A percentile compares a stretch with the other conserved stretches of the same genome.
phyloP scores from a whole-genome alignment of 2,113 vertebrate species.

The Microcebus lehilahytsara region DNA sequence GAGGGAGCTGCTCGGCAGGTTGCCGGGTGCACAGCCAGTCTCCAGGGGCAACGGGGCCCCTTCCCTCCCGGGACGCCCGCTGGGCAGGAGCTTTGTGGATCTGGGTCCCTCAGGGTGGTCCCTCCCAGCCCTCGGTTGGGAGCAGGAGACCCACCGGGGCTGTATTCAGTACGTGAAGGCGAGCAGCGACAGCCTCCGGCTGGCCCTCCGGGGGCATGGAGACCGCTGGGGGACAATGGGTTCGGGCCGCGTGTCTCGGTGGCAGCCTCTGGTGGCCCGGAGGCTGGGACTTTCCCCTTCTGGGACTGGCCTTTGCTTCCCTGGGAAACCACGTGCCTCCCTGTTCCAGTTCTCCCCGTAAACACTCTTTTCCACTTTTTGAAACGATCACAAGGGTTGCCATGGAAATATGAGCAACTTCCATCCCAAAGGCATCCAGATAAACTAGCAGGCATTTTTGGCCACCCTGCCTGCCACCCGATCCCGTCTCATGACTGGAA shows the following conservation, averaged over 20 bases:
- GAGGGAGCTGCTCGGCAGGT: not conserved
- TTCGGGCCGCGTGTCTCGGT: not conserved
- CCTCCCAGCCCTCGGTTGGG: not conserved
- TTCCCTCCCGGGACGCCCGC: not conserved
- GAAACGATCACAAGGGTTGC: constrained; percentile 8
- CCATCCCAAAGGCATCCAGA: not conserved
- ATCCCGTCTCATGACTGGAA: not conserved
- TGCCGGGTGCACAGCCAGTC: not conserved
- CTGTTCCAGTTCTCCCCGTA: not conserved
- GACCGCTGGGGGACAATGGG: not conserved
- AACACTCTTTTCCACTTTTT: not conserved
- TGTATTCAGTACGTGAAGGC: not conserved
- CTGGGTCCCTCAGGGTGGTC: not conserved
- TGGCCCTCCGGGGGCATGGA: not conserved
- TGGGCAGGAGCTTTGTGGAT: not conserved
- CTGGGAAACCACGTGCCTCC: not conserved
- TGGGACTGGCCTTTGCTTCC: not conserved
- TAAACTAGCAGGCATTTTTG: not conserved
- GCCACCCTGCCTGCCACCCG: not conserved
- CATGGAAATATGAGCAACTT: not conserved
- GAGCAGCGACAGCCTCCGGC: not conserved
- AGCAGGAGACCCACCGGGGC: fast-evolving
- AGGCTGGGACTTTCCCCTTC: not conserved
- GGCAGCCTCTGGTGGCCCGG: too few relatives aligned
- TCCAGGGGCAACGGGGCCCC: not conserved